Evolutionary conservation across 1,140 invertebrate species (phyloP), one percentile per base, ranked within the genome.

Genomic region (Lepeophtheirus salmonis): DNA sequence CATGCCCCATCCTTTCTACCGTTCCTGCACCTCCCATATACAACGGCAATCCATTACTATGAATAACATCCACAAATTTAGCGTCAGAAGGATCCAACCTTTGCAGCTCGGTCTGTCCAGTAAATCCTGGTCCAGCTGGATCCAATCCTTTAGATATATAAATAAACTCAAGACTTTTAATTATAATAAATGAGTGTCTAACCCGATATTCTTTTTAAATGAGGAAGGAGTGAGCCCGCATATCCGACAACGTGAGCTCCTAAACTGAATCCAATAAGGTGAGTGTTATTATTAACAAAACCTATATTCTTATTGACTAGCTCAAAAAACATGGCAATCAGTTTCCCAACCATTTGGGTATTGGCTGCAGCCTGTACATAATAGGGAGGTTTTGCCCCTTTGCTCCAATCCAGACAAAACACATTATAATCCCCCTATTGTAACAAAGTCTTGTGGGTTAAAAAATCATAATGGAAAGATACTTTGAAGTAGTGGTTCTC

Each of bases 191-290:
- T n/a, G n/a, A n/a, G n/a, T n/a, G n/a, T n/a, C n/a, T n/a, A 64
- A 84, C 84, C 85, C 62, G 88, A 89, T 56, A 92, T 92, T 64
- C 88, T 76, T 60, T 84, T 81, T 17, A 89, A 74, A 65, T 88
- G 87, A 50, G 78, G 78, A 2, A 92, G 69, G 67, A 89, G 81
- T 1, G 86, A 81, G 0, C 90, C 91, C 0, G 89, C 86, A 67
- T 92, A 94, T 0, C 89, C 90, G 0, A 89, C 87, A 0, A 91
- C 86, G 68, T 97, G 90, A 0, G 89, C 89, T 0, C 89, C 89
- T 4, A 91, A 72, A 63, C 84, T 88, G 69, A 95, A 95, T 0
- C 89, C 90, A 64, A 96, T 90, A 21, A 96, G 68, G 67, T 97
- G 90, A 88, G 80, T 61, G 80, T 80, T 30, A 76, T 63, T 3